Evolutionary conservation across 1,140 invertebrate species (phyloP).

Genomic region (Apolygus lucorum): DNA sequence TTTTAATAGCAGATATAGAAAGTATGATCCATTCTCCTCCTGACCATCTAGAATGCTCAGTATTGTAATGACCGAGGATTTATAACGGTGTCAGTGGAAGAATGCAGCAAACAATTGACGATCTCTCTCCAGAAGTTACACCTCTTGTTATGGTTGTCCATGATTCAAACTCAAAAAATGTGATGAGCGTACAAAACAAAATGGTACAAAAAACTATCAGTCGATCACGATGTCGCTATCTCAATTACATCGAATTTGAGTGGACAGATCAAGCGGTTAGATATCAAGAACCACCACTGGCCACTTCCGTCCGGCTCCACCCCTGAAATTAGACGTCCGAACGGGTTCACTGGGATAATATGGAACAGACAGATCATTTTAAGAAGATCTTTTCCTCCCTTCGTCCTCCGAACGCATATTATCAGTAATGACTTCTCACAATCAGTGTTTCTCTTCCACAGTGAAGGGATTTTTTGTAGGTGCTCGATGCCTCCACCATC

Average conservation of each 20-base stretch:
- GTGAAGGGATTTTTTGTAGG: background rate
- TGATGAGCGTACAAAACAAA: too few relatives aligned
- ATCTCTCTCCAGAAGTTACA: too few relatives aligned
- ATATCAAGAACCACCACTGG: background rate
- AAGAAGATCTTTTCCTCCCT: conserved; percentile 4
- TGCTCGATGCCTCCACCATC: background rate
- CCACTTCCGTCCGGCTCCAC: conserved; percentile 10
- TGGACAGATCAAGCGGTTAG: background rate
- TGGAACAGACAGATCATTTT: conserved; percentile 3
- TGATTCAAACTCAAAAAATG: too few relatives aligned
- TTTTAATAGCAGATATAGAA: too few relatives aligned
- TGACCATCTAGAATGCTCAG: too few relatives aligned
- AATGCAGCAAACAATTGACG: too few relatives aligned
- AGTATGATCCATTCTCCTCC: too few relatives aligned
- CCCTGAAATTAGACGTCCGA: conserved; percentile 7
- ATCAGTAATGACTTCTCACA: conserved; percentile 15
- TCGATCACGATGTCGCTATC: too few relatives aligned
- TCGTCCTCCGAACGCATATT: background rate
- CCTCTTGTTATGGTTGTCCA: too few relatives aligned
- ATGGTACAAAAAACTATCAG: too few relatives aligned
- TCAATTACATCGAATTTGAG: background rate
- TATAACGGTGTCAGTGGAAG: too few relatives aligned
- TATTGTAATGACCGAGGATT: too few relatives aligned
- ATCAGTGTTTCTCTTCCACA: background rate
- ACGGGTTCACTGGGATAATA: background rate